phyloP scores from a whole-genome alignment of 2,888 invertebrate genomes.

The Drosophila anomelani region DNA sequence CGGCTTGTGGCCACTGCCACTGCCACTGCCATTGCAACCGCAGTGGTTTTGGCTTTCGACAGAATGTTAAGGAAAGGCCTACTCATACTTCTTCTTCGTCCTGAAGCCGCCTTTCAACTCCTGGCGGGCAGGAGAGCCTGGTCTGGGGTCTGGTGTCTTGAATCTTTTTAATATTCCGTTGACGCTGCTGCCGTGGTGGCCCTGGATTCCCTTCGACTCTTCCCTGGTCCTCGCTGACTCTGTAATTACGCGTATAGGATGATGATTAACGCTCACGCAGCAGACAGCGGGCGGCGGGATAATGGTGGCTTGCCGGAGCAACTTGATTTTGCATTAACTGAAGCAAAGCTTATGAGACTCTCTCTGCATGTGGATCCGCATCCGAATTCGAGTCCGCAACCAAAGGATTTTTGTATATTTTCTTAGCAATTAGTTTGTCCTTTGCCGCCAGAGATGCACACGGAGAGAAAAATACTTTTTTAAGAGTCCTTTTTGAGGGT shows the following conservation, averaged over 20 bases:
- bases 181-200: constrained; percentile 24
- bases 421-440: constrained; percentile 78
- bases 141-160: not conserved
- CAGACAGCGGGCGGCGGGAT: constrained; percentile 16
- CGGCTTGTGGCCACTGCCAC: constrained; percentile 41
- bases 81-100: not conserved
- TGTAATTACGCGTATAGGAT: constrained; percentile 82
- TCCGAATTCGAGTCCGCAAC: constrained; percentile 59
- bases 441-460: not conserved
- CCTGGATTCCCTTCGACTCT: constrained; percentile 11
- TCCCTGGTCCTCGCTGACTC: constrained; percentile 51
- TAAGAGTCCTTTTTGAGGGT: not conserved
- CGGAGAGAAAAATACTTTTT: not conserved
- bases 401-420: constrained; percentile 67
- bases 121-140: constrained; percentile 13
- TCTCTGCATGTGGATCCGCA: constrained; percentile 61
- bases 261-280: constrained; percentile 80
- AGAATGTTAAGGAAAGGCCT: constrained; percentile 16
- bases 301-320: constrained; percentile 37
- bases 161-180: constrained; percentile 78
- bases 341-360: constrained; percentile 79
- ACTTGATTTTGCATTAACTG: constrained; percentile 74
- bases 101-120: constrained; percentile 36
- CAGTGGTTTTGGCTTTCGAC: constrained; percentile 38
- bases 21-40: constrained; percentile 32